A percentile compares a stretch with the other conserved stretches of the same genome.
phyloP scores from a whole-genome alignment of 2,797 vertebrate species.

The Lutra lutra region DNA sequence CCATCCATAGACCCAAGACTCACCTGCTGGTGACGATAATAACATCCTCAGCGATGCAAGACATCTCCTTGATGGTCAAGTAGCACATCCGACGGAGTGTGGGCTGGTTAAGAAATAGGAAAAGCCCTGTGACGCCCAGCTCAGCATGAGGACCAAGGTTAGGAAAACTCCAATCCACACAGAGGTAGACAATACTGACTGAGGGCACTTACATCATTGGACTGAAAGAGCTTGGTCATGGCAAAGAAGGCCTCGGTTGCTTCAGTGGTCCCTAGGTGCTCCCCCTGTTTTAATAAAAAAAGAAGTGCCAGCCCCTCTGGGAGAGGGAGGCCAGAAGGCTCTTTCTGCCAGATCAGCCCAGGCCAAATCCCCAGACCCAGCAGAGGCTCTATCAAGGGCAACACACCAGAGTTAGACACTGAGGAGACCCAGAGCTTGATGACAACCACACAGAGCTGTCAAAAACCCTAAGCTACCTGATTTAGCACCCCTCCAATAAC shows the following conservation, averaged over 20 bases:
- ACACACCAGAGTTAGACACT: not conserved
- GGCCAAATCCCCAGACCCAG: not conserved
- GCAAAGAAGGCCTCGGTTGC: slow-evolving; percentile 91
- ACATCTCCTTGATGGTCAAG: slow-evolving; percentile 91
- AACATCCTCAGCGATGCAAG: slow-evolving; percentile 89
- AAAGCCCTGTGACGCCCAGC: not conserved
- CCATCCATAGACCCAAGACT: not conserved
- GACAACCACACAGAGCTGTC: not conserved
- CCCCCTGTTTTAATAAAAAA: slow-evolving; percentile 83
- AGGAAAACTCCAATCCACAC: not conserved
- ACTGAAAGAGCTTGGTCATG: slow-evolving; percentile 91
- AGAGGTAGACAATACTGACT: not conserved
- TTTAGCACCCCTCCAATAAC: not conserved
- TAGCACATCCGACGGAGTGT: slow-evolving; percentile 91
- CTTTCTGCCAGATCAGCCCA: not conserved
- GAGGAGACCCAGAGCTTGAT: not conserved
- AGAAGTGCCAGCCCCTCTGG: slow-evolving; percentile 42
- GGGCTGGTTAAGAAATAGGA: slow-evolving; percentile 81
- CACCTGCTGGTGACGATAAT: slow-evolving; percentile 91
- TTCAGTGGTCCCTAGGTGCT: slow-evolving; percentile 89
- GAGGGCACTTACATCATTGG: slow-evolving; percentile 88
- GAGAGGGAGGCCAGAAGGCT: not conserved
- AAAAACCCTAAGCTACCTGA: not conserved
- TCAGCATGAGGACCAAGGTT: not conserved
- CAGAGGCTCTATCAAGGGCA: not conserved